Conservation (phyloP, 2,113 vertebrate genomes). For the Corythornis madagascariensis region DNA sequence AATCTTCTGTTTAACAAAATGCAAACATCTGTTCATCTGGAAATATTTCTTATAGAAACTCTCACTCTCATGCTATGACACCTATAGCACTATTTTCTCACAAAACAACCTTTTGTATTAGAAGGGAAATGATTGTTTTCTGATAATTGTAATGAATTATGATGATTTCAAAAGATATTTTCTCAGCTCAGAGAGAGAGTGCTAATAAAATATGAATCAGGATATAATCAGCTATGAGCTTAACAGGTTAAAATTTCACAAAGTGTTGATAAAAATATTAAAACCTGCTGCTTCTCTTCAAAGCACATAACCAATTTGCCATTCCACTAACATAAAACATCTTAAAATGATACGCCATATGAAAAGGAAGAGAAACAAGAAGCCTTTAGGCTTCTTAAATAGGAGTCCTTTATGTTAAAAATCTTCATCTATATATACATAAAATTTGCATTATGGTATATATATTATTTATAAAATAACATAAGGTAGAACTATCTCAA, state of each 20-base stretch:
- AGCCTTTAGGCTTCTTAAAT: background rate
- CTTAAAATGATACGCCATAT: background rate
- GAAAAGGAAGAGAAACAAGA: slow-evolving; percentile 14
- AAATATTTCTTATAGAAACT: slow-evolving; percentile 33
- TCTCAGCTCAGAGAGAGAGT: background rate
- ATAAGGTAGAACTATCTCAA: background rate
- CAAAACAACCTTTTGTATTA: slow-evolving; percentile 30
- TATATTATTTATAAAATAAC: background rate
- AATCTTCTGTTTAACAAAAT: slow-evolving; percentile 39
- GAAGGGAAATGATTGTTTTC: slow-evolving; percentile 40
- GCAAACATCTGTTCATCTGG: slow-evolving; percentile 20
- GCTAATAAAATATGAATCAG: background rate
- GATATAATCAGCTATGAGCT: background rate
- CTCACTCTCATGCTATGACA: slow-evolving; percentile 6
- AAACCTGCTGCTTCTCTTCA: slow-evolving; percentile 27
- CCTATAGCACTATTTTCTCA: background rate
- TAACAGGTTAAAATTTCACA: slow-evolving; percentile 34
- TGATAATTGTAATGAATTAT: slow-evolving; percentile 30
- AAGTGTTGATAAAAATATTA: slow-evolving; percentile 37
- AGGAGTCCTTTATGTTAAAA: background rate
- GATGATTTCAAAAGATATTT: slow-evolving; percentile 11
- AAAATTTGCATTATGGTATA: background rate
- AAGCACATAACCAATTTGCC: background rate
- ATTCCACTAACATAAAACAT: background rate
- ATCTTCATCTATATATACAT: background rate